phyloP scores from a whole-genome alignment of 2,797 vertebrate genomes.

The Lophura swinhoii region DNA sequence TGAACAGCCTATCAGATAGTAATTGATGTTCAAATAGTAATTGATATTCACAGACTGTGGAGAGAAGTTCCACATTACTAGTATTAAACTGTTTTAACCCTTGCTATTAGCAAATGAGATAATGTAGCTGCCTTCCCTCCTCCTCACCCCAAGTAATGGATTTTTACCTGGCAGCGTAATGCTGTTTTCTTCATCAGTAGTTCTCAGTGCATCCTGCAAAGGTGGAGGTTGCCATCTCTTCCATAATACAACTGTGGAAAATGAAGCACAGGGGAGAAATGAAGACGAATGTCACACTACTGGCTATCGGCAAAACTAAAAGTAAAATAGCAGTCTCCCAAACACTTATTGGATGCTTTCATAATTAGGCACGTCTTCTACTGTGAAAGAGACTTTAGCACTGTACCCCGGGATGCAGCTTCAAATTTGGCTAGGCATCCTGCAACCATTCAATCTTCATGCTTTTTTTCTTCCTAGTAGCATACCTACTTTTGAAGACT shows the following conservation, averaged over 20 bases:
- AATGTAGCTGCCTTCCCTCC: background rate
- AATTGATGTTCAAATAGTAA: background rate
- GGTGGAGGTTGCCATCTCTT: background rate
- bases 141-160: background rate
- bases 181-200: background rate
- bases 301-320: background rate
- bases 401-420: background rate
- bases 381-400: background rate
- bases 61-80: background rate
- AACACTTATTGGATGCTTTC: background rate
- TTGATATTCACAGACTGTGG: background rate
- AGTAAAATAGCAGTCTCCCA: background rate
- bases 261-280: background rate
- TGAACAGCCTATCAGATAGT: background rate
- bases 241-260: background rate
- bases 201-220: background rate
- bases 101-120: background rate
- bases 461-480: background rate
- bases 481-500: background rate
- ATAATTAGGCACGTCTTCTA: background rate
- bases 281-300: background rate
- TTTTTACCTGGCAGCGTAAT: background rate
- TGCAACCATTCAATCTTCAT: background rate
- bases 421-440: background rate
- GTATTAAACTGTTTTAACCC: background rate